phyloP scores from a whole-genome alignment of 2,113 vertebrate genomes.

The Corydoras maculifer region DNA sequence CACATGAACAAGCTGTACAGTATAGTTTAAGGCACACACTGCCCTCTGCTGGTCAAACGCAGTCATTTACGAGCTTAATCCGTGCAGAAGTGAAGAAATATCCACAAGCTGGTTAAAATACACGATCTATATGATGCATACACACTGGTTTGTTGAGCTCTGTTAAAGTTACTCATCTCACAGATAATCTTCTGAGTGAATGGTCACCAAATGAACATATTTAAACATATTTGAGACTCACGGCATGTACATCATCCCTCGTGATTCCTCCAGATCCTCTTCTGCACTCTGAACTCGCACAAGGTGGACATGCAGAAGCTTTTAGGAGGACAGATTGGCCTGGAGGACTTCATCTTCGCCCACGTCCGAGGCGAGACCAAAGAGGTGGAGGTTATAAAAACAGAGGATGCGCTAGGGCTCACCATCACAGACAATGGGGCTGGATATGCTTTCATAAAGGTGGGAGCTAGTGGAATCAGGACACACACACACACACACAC shows the following conservation, averaged over 20 bases:
- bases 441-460: conserved; percentile 95
- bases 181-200: background rate
- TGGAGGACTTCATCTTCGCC: conserved; percentile 97
- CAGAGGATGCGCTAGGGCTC: conserved; percentile 87
- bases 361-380: conserved; percentile 89
- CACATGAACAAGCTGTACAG: no score
- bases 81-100: no score
- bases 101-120: no score
- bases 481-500: conserved; percentile 22
- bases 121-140: no score
- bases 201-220: background rate
- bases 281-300: conserved; percentile 95
- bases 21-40: no score
- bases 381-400: conserved; percentile 93
- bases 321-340: conserved; percentile 90
- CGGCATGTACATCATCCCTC: background rate
- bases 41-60: no score
- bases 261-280: conserved; percentile 77
- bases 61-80: no score
- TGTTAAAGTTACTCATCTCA: no score
- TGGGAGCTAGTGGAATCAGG: no score
- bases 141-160: no score
- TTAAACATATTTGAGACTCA: no score
- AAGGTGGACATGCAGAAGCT: conserved; percentile 98
- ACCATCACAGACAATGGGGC: conserved; percentile 96